Evolutionary conservation across 2,888 invertebrate species (phyloP).

Genomic region (Tridacna crocea): DNA sequence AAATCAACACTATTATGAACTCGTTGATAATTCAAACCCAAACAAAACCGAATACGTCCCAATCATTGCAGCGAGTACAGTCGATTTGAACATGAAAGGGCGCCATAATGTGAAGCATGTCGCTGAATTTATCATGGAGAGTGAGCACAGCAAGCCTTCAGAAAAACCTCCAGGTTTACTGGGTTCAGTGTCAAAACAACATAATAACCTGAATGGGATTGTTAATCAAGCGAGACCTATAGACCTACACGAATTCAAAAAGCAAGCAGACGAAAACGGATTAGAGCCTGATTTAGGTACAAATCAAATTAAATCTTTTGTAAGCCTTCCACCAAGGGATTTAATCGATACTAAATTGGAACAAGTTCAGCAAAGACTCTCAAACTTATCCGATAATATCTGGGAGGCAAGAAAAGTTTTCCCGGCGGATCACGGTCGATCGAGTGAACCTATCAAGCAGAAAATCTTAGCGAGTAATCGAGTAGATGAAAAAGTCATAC

Average conservation of each 20-base stretch:
- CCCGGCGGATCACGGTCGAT: slow-evolving; percentile 24
- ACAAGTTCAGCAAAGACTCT: slow-evolving; percentile 42
- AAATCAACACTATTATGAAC: slow-evolving; percentile 15
- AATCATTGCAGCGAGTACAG: background rate
- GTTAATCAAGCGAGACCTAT: slow-evolving; percentile 46
- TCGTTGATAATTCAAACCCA: slow-evolving; percentile 8
- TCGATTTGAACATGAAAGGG: slow-evolving; percentile 18
- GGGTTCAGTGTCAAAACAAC: slow-evolving; percentile 28
- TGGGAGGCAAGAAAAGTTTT: slow-evolving; percentile 40
- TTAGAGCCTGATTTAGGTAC: slow-evolving; percentile 47
- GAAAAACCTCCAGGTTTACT: slow-evolving; percentile 20
- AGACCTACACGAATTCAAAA: slow-evolving; percentile 49
- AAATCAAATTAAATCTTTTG: slow-evolving; percentile 45
- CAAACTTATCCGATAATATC: slow-evolving; percentile 47
- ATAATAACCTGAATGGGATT: slow-evolving; percentile 33
- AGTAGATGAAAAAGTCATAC: background rate
- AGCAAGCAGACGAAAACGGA: slow-evolving; percentile 40
- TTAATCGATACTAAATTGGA: slow-evolving; percentile 44
- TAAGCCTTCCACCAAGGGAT: slow-evolving; percentile 45
- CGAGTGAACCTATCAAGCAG: background rate
- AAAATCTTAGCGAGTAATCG: background rate
- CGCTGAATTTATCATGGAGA: slow-evolving; percentile 31
- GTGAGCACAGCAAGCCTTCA: slow-evolving; percentile 8
- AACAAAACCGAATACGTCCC: slow-evolving; percentile 13
- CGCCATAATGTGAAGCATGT: slow-evolving; percentile 22